Evolutionary conservation across 2,797 vertebrate species (phyloP).

Genomic region (Carapus acus): DNA sequence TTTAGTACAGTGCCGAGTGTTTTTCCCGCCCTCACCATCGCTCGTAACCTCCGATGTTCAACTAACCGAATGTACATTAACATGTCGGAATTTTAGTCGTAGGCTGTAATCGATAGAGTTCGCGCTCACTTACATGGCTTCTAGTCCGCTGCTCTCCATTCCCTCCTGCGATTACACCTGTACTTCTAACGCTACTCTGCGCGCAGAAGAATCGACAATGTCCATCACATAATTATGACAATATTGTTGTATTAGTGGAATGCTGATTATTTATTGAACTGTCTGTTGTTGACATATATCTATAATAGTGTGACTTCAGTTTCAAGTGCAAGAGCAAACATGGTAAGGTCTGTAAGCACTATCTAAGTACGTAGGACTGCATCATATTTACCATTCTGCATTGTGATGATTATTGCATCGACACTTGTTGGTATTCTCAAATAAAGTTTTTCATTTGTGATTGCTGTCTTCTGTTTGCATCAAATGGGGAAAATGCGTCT

Average conservation of each 20-base stretch:
- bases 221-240: constrained; percentile 67
- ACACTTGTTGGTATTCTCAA: constrained; percentile 73
- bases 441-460: constrained; percentile 81
- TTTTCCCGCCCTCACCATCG: constrained; percentile 49
- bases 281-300: constrained; percentile 65
- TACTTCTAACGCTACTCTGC: constrained; percentile 60
- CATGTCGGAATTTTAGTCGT: constrained; percentile 61
- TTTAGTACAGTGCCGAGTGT: constrained; percentile 49
- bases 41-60: constrained; percentile 49
- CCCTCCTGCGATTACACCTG: constrained; percentile 54
- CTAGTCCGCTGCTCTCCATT: constrained; percentile 64
- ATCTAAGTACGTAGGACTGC: constrained; percentile 72
- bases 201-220: constrained; percentile 54
- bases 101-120: constrained; percentile 58
- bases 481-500: background rate
- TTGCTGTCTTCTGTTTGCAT: constrained; percentile 51
- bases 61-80: constrained; percentile 70
- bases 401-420: constrained; percentile 75
- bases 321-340: constrained; percentile 63
- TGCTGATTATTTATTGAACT: constrained; percentile 77
- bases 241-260: constrained; percentile 76
- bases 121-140: constrained; percentile 56
- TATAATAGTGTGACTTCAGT: constrained; percentile 71
- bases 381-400: constrained; percentile 71
- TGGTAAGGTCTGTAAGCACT: constrained; percentile 66